Evolutionary conservation across 2,888 invertebrate genomes (phyloP).

Genomic region (Orthonychiurus folsomi): DNA sequence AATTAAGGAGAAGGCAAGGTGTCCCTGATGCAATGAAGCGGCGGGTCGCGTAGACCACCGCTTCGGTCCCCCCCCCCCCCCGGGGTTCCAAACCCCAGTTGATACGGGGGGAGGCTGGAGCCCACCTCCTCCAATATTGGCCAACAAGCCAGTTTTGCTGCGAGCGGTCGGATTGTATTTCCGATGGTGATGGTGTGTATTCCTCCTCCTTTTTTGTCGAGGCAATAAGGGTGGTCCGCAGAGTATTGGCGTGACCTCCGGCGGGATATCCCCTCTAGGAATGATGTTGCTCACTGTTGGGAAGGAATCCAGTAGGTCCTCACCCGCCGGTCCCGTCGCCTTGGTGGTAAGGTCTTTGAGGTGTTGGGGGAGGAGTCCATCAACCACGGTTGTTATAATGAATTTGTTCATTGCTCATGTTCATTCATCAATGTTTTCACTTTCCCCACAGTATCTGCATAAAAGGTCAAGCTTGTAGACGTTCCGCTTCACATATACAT

Average conservation of each 20-base stretch:
- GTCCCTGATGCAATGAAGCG: background rate
- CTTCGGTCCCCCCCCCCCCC: constrained; percentile 19
- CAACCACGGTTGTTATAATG: too few relatives aligned
- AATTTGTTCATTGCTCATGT: too few relatives aligned
- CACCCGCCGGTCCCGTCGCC: constrained; percentile 2
- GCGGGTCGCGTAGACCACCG: constrained; percentile 11
- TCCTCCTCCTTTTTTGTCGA: constrained; percentile 21
- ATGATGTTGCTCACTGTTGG: constrained; percentile 6
- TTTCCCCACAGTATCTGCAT: background rate
- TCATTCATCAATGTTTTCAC: background rate
- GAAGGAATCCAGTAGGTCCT: background rate
- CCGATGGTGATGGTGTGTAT: constrained; percentile 23
- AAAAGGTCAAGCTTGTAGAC: background rate
- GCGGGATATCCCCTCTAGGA: constrained; percentile 10
- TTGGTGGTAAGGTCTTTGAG: constrained; percentile 14
- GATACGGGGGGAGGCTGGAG: constrained; percentile 7
- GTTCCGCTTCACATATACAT: background rate
- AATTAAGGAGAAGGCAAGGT: constrained; percentile 12
- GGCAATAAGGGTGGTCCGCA: constrained; percentile 19
- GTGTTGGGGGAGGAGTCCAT: constrained; percentile 16
- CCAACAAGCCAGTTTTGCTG: constrained; percentile 15
- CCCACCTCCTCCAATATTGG: background rate
- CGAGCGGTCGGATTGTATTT: constrained; percentile 3
- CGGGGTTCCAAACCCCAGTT: constrained; percentile 14
- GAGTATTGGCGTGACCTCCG: constrained; percentile 2